Evolutionary conservation across 1,140 invertebrate species (phyloP).

Genomic region (Drosophila tani): DNA sequence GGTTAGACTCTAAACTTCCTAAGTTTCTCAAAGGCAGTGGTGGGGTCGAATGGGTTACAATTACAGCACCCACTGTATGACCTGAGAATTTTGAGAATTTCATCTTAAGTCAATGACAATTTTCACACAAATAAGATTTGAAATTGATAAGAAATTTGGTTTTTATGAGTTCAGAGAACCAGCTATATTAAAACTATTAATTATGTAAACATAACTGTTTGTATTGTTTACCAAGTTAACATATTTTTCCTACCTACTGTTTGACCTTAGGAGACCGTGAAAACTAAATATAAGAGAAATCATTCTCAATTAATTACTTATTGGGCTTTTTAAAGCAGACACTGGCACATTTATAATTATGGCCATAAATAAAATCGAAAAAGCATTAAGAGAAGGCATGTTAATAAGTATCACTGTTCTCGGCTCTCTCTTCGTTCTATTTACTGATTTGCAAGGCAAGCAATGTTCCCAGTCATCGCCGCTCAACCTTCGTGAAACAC

Average conservation of each 20-base stretch:
- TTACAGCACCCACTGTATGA: no score
- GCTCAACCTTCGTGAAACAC: neutral
- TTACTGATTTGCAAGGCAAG: conserved; percentile 8
- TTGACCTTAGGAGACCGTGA: conserved; percentile 25
- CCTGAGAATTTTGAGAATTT: no score
- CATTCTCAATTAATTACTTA: neutral
- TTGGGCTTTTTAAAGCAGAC: no score
- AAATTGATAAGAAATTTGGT: neutral
- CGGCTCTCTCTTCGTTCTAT: neutral
- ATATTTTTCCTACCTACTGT: conserved; percentile 5
- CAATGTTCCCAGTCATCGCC: neutral
- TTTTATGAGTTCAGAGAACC: neutral
- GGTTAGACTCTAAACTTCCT: no score
- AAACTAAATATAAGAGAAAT: conserved; percentile 4
- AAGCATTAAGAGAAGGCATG: neutral
- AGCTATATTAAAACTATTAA: no score
- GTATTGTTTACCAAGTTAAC: no score
- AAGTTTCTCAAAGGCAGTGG: no score
- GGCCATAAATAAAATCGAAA: neutral
- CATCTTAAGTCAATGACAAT: no score
- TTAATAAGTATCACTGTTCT: neutral
- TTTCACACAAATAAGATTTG: neutral
- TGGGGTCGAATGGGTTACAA: no score
- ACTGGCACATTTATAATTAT: neutral
- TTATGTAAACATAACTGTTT: no score